Evolutionary conservation across 2,113 vertebrate species (phyloP).

Genomic region (Tinamus guttatus): DNA sequence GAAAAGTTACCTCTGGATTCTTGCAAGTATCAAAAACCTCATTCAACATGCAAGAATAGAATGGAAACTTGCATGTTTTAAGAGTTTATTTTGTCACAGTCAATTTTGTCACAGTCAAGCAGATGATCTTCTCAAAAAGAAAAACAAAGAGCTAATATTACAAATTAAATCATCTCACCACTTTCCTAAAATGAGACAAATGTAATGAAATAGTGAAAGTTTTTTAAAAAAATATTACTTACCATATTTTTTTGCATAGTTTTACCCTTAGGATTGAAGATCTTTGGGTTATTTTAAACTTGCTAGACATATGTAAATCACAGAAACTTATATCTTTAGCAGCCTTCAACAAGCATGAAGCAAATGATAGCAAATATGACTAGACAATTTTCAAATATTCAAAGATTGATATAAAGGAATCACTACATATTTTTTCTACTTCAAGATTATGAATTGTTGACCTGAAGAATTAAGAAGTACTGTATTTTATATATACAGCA

Average conservation of each 20-base stretch:
- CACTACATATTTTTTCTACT: background rate
- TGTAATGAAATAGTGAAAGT: background rate
- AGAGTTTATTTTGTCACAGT: background rate
- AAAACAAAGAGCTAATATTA: background rate
- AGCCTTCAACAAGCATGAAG: background rate
- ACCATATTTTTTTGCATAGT: background rate
- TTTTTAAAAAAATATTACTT: background rate
- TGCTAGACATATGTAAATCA: background rate
- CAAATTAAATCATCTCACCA: background rate
- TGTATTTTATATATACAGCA: background rate
- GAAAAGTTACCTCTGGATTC: background rate
- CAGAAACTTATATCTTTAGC: background rate
- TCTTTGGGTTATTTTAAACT: background rate
- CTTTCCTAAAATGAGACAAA: background rate
- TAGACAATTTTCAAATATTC: background rate
- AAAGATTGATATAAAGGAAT: background rate
- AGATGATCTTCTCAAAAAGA: background rate
- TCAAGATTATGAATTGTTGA: background rate
- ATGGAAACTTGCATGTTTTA: background rate
- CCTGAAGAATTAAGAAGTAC: background rate
- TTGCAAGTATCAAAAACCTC: too few relatives aligned
- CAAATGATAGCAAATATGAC: background rate
- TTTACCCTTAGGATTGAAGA: background rate
- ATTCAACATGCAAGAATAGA: too few relatives aligned
- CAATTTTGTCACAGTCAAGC: too few relatives aligned